These are phyloP conservation scores for Lampris incognitus DNA, from an alignment of 2,113 vertebrate genomes.

Conservation along the genomic window DNA sequence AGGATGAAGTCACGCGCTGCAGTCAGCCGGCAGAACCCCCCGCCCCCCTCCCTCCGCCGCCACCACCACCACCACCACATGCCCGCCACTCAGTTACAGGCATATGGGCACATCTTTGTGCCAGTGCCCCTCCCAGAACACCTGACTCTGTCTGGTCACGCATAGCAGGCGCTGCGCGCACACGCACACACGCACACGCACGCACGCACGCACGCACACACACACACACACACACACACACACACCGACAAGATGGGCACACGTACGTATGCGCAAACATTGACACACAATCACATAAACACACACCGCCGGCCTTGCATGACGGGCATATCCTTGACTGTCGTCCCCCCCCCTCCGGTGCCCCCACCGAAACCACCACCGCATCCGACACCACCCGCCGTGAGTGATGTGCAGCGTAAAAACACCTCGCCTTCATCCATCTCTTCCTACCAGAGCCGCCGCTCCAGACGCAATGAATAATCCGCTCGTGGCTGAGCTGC, in stretches of 20 bases:
- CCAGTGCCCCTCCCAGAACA: conserved; percentile 70
- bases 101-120: conserved; percentile 65
- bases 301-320: conserved; percentile 64
- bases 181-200: not conserved
- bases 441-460: too few species aligned
- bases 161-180: conserved; percentile 42
- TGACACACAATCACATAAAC: conserved; percentile 9
- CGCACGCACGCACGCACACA: too few species aligned
- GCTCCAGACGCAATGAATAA: too few species aligned
- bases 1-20: conserved; percentile 69
- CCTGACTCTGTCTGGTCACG: conserved; percentile 73
- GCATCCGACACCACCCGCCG: conserved; percentile 56
- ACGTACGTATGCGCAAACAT: not conserved
- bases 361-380: conserved; percentile 17
- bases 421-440: conserved; percentile 32
- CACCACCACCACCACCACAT: conserved; percentile 23
- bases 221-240: conserved; percentile 15
- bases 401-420: conserved; percentile 39
- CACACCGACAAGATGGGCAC: conserved; percentile 31
- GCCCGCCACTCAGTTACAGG: conserved; percentile 59
- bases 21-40: conserved; percentile 41
- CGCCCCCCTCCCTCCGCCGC: conserved; percentile 34
- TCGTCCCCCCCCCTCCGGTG: conserved; percentile 46
- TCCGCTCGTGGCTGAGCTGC: too few species aligned
- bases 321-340: conserved; percentile 77